Percentiles rank a stretch among this genome's conserved stretches.
Conservation (phyloP, 2,797 vertebrate genomes). For the Lophotriccus pileatus region DNA sequence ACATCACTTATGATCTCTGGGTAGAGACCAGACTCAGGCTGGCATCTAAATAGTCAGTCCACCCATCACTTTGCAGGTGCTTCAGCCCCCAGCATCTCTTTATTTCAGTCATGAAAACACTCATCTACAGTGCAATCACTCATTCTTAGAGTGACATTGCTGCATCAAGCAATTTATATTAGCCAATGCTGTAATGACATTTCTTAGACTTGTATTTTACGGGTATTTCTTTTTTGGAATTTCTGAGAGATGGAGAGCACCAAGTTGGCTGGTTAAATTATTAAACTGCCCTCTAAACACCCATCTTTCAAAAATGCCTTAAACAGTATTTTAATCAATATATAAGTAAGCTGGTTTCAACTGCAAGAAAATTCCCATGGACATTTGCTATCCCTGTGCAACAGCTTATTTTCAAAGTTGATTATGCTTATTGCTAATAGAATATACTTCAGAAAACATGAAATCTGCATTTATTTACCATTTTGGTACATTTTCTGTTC, state of each 20-base stretch:
- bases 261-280: neutral
- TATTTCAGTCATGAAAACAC: conserved; percentile 23
- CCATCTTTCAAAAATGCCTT: neutral
- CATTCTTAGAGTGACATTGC: conserved; percentile 21
- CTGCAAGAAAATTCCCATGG: neutral
- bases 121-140: neutral
- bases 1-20: neutral
- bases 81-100: neutral
- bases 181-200: conserved; percentile 27
- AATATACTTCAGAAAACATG: neutral
- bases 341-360: neutral
- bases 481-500: neutral
- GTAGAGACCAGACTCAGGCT: neutral
- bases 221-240: neutral
- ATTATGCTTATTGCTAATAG: neutral
- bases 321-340: conserved; percentile 16
- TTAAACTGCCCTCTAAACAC: neutral
- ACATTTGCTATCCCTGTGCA: neutral
- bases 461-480: neutral
- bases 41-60: neutral
- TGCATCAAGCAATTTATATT: conserved; percentile 22
- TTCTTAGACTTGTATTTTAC: conserved; percentile 11
- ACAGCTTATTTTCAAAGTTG: neutral
- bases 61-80: neutral
- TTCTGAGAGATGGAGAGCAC: neutral